phyloP scores from a whole-genome alignment of 2,797 vertebrate species.

The Jordanella pulchra region DNA sequence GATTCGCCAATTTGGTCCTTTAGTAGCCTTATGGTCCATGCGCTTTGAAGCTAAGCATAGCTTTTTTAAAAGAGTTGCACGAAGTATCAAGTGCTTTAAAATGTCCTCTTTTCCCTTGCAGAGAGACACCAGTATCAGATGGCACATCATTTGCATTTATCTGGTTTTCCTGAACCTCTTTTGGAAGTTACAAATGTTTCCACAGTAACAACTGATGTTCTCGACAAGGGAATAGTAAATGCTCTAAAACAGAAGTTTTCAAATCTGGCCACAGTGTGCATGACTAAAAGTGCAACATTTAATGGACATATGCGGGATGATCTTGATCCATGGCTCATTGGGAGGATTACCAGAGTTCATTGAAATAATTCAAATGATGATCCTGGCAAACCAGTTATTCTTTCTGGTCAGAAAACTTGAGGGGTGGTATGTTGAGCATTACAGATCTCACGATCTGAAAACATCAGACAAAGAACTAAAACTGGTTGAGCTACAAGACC shows the following conservation, averaged over 20 bases:
- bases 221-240: constrained; percentile 32
- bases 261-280: constrained; percentile 13
- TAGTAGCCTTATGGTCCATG: too few relatives aligned
- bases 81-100: constrained; percentile 38
- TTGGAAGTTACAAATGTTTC: constrained; percentile 38
- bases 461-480: too few relatives aligned
- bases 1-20: too few relatives aligned
- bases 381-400: constrained; percentile 25
- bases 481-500: too few relatives aligned
- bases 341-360: constrained; percentile 38
- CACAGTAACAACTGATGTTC: constrained; percentile 32
- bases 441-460: too few relatives aligned
- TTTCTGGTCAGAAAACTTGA: constrained; percentile 38
- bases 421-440: constrained; percentile 38
- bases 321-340: constrained; percentile 35
- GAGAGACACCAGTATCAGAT: constrained; percentile 44
- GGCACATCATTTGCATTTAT: constrained; percentile 23
- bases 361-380: constrained; percentile 47
- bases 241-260: constrained; percentile 20
- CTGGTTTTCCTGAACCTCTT: constrained; percentile 9
- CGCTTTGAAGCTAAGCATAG: constrained; percentile 49
- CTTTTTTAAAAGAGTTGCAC: constrained; percentile 43
- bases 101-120: constrained; percentile 35
- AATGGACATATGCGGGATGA: constrained; percentile 37
- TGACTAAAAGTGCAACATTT: constrained; percentile 27